Base-by-base conservation (phyloP, 2,797 vertebrate species). In the Amblyopsis hoosieri region DNA sequence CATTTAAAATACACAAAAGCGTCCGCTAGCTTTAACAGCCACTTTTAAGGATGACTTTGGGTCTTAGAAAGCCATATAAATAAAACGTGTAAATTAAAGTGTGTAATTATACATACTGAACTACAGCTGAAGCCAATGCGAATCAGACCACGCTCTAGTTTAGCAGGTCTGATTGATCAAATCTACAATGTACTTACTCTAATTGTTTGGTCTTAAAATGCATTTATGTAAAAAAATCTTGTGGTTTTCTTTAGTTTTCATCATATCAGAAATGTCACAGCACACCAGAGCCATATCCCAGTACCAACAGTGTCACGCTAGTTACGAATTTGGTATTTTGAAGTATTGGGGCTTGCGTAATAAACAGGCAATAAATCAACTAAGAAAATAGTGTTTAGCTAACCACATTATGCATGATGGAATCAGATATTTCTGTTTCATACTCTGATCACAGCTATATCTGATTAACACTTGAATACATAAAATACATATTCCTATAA, bases 111-210 rank as follows among this genome's bases (percentile, higher is more conserved):
- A 8, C 33, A 37, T 8, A 37, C 33, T 37, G 33, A 37, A 37
- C 33, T 37, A 8, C 33, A 37, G 8, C 33, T 37, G 8, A 89
- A 87, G 89, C 87, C 89, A 23, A 88, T 87, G 86, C 74, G 72
- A 84, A 69, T 68, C 80, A 79, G 70, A 85, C 79, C 81, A 75
- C 33, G 5, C 33, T 2, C 33, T 37, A 37, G 33, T 37, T 37
- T 37, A 37, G 33, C 33, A 37, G 33, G 5, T 8, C 33, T 8
- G 8, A 37, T 37, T 5, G 33, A 37, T 37, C 8, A 37, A 37
- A 37, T 37, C 33, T 37, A 37, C 33, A 23, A 23, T 23, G 23
- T 3, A 37, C 33, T 37, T 37, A 5, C 33, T 37, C 4, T 37
- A 37, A 37, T 8, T 37, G 33, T 37, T 37, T 37, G 8, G 33